These are phyloP conservation scores for Plecotus auritus DNA, from an alignment of 2,113 vertebrate species.

Conservation along the genomic window DNA sequence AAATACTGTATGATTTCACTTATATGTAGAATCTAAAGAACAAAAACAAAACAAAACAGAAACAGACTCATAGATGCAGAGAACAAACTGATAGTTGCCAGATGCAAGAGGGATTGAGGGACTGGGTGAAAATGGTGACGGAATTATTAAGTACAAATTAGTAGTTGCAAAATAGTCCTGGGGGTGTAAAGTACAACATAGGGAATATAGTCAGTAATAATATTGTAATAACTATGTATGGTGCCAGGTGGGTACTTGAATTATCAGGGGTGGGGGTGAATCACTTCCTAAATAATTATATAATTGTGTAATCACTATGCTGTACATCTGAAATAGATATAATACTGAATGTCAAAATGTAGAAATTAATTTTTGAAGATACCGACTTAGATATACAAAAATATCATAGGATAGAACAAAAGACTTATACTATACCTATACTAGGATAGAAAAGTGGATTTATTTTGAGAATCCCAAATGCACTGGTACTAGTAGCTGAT, in stretches of 20 bases:
- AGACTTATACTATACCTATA: background rate
- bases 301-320: background rate
- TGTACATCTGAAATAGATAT: background rate
- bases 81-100: background rate
- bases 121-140: background rate
- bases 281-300: background rate
- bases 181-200: background rate
- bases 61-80: background rate
- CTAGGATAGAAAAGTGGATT: background rate
- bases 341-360: background rate
- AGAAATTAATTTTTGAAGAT: background rate
- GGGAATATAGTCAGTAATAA: background rate
- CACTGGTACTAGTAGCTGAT: background rate
- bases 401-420: background rate
- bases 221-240: background rate
- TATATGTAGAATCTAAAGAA: background rate
- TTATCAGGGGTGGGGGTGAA: background rate
- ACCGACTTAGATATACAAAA: conserved; percentile 10
- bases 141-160: background rate
- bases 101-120: background rate
- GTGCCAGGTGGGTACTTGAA: background rate
- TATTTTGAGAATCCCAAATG: no score
- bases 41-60: background rate
- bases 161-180: background rate
- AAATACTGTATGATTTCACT: background rate